A percentile compares a stretch with the other conserved stretches of the same genome.
Evolutionary conservation across 2,113 vertebrate genomes (phyloP).

Genomic region (Myrmophylax atrothorax): DNA sequence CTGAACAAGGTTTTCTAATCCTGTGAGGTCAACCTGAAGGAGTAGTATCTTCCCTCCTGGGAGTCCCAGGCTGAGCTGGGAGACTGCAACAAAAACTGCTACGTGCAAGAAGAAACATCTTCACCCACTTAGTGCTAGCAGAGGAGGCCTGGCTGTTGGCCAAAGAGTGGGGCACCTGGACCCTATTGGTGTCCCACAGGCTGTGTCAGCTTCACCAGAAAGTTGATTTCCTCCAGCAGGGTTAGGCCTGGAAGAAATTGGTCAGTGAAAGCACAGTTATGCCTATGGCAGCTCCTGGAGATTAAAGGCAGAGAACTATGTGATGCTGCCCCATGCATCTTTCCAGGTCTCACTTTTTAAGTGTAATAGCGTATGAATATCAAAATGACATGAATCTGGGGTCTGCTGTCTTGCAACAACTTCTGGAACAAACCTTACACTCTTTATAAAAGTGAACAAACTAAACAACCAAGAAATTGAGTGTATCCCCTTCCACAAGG

Average conservation of each 20-base stretch:
- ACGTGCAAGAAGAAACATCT: neutral
- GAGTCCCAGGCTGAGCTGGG: neutral
- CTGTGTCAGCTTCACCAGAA: neutral
- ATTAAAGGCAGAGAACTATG: neutral
- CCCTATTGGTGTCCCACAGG: neutral
- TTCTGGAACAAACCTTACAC: neutral
- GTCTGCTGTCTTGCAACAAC: neutral
- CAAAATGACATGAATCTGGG: neutral
- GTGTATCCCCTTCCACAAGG: neutral
- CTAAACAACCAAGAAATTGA: neutral
- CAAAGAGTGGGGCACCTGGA: neutral
- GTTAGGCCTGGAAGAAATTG: neutral
- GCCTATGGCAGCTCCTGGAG: neutral
- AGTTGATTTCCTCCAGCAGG: neutral
- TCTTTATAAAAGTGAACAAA: neutral
- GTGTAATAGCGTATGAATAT: neutral
- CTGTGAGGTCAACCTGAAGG: neutral
- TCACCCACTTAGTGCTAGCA: rapidly evolving
- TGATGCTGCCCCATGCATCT: neutral
- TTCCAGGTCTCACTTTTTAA: neutral
- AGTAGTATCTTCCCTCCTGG: neutral
- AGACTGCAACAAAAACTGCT: neutral
- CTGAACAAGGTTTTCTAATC: neutral
- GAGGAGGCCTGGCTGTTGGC: neutral
- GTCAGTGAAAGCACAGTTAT: neutral